Evolutionary conservation across 2,888 invertebrate species (phyloP), one percentile per base, ranked within the genome.

Genomic region (Heliothis peltigera): DNA sequence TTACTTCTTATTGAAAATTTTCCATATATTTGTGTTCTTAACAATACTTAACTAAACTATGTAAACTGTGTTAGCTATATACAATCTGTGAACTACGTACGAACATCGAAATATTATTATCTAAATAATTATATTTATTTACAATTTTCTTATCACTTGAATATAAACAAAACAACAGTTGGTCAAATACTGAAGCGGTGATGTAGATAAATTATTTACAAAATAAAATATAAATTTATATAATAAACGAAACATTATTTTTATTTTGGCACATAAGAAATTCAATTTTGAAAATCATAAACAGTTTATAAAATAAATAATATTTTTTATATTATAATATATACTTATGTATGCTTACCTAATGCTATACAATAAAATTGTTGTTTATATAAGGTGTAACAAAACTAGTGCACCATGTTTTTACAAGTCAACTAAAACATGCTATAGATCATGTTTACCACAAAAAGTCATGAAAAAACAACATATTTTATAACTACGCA

Each of bases 181-280:
- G 90, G 90, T 93, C 91, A 75, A 92, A 92, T 91, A 93, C 90
- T 92, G 91, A 68, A 79, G 83, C 82, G 89, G 88, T 77, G 84
- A 88, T 82, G 68, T 32, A 32, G 32, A 0, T 71, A 49, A 42
- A 60, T 69, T 73, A 73, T 72, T 67, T 75, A 72, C 58, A 70
- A 68, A 70, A 64, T 61, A 58, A 70, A 63, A 46, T 51, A 67
- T 52, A 47, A 15, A 15, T 42, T 39, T 39, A 22, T 5, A 32
- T 32, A 12, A 32, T 12, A 12, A 32, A 10, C 0, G 32, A 32
- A 10, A 12, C 3, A 1, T 32, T 32, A 10, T 32, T 12, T 5
- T 10, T 5, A 15, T 39, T 39, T 39, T 39, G 39, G 15, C 39
- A 39, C 39, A 39, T 39, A 32, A 12, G 4, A 4, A 12, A 32